Conservation (phyloP, 2,113 vertebrate genomes). For the Bambusicola thoracicus region DNA sequence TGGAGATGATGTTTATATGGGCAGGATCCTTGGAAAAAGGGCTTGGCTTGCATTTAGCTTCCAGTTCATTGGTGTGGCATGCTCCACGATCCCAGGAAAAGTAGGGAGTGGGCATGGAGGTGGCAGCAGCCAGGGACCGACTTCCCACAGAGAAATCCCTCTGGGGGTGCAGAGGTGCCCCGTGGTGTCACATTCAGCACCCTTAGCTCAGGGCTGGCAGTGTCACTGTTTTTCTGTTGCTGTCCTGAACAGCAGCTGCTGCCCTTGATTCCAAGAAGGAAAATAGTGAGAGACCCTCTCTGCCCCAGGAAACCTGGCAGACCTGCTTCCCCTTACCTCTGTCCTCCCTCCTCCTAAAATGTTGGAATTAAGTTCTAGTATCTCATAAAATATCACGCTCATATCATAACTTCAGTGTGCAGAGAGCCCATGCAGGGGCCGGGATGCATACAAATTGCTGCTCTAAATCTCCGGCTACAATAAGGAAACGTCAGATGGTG, state of each 20-base stretch:
- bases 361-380: constrained; percentile 37
- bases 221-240: background rate
- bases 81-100: background rate
- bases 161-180: background rate
- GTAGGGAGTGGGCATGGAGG: background rate
- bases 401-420: constrained; percentile 63
- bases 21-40: background rate
- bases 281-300: background rate
- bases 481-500: constrained; percentile 63
- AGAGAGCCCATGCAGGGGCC: constrained; percentile 18
- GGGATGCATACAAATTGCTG: constrained; percentile 61
- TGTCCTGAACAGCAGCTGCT: background rate
- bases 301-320: background rate
- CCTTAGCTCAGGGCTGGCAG: background rate
- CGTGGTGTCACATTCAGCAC: background rate
- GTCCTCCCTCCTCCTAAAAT: background rate
- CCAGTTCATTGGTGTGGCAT: rapidly evolving
- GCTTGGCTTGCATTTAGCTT: background rate
- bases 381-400: constrained; percentile 65
- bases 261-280: background rate
- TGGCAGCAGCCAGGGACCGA: background rate
- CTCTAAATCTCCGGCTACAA: constrained; percentile 70
- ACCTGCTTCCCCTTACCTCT: background rate
- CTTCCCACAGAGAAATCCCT: background rate
- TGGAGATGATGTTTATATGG: background rate